Evolutionary conservation across 2,888 invertebrate species (phyloP), one percentile per base, ranked within the genome.

Genomic region (Mesochorus sp.): DNA sequence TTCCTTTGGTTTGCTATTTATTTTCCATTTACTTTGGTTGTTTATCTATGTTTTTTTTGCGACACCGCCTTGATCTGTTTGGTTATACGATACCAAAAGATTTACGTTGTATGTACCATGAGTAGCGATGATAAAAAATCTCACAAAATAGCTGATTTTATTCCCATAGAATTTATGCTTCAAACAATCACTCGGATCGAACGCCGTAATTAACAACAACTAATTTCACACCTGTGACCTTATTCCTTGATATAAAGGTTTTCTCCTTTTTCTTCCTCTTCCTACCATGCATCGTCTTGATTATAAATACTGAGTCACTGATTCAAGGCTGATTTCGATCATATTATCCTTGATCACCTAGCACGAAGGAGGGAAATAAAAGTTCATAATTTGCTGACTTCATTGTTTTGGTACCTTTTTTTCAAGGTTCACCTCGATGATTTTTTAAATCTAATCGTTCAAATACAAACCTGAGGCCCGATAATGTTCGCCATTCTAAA

Each of bases 231-330:
- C 49, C n/a, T 39, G 28, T 12, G 70, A 70, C 59, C 70, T 70
- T 59, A 59, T 70, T 70, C 51, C 70, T 47, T n/a, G 24, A n/a
- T n/a, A 34, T 49, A 10, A 24, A 37, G 26, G 26, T 26, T 70
- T 59, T 49, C 70, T 59, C 49, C 31, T 70, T 64, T 19, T 47
- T 14, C 10, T 2, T 17, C 49, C 59, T 39, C 57, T 49, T 34
- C 49, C 10, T 21, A 59, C 19, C 17, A 24, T 21, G 17, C 37
- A n/a, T 10, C 34, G 49, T 0, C 17, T 21, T 39, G 59, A 37
- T 34, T 28, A 14, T 10, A 4, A 44, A 44, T 19, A 68, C 47
- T 37, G 39, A 59, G 26, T 70, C 24, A 24, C 37, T 49, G 28
- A 70, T 70, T 59, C 26, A 24, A 49, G 17, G 17, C 55, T 55